Evolutionary conservation across 2,113 vertebrate species (phyloP).

Genomic region (Cavia porcellus): DNA sequence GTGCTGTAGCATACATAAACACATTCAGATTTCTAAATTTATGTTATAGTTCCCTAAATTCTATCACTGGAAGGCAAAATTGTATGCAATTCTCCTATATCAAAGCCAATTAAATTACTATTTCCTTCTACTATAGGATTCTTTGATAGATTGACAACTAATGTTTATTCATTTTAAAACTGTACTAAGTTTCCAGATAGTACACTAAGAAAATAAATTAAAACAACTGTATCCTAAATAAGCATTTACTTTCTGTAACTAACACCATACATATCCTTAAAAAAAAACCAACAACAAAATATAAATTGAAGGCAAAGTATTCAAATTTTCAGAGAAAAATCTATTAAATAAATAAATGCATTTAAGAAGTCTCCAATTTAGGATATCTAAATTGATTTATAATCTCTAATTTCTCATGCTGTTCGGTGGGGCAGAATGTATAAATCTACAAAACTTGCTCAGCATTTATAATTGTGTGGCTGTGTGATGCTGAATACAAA

Average conservation of each 20-base stretch:
- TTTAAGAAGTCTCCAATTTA: slow-evolving; percentile 43
- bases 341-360: slow-evolving; percentile 37
- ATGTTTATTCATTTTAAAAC: slow-evolving; percentile 67
- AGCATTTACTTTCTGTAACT: slow-evolving; percentile 41
- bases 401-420: slow-evolving; percentile 46
- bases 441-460: background rate
- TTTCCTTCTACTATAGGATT: slow-evolving; percentile 25
- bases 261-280: background rate
- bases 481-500: background rate
- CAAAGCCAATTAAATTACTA: slow-evolving; percentile 49
- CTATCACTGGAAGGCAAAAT: slow-evolving; percentile 17
- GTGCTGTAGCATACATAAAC: background rate
- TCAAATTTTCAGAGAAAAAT: slow-evolving; percentile 34
- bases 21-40: background rate
- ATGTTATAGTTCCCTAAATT: background rate
- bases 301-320: slow-evolving; percentile 38
- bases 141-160: slow-evolving; percentile 50
- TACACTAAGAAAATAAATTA: background rate
- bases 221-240: background rate
- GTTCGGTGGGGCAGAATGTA: background rate
- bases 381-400: slow-evolving; percentile 54
- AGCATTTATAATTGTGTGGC: background rate
- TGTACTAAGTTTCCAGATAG: slow-evolving; percentile 9
- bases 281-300: background rate
- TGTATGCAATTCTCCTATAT: slow-evolving; percentile 26